These are phyloP conservation scores for Sminthurides aquaticus DNA, from an alignment of 2,888 invertebrate genomes.

Conservation along the genomic window DNA sequence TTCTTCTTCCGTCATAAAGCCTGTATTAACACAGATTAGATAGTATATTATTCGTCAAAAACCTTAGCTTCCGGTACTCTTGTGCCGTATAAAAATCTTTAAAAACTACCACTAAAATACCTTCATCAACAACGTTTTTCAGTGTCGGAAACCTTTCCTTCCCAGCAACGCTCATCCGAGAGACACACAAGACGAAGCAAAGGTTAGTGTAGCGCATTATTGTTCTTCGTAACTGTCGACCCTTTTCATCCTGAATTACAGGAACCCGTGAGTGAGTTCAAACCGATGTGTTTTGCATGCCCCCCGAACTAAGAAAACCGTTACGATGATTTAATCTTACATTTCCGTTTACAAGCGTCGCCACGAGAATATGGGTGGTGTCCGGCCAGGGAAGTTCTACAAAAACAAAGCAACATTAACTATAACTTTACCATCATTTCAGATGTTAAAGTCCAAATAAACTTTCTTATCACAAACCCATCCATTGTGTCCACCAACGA, in stretches of 20 bases:
- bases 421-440: not conserved
- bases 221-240: slow-evolving; percentile 11
- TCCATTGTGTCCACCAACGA: slow-evolving; percentile 16
- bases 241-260: slow-evolving; percentile 40
- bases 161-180: not conserved
- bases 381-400: slow-evolving; percentile 25
- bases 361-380: not conserved
- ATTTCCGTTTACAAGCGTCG: slow-evolving; percentile 5
- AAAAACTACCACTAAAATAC: not conserved
- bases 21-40: slow-evolving; percentile 25
- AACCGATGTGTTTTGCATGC: not conserved
- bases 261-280: not conserved
- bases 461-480: slow-evolving; percentile 1
- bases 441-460: not conserved
- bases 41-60: not conserved
- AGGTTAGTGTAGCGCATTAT: slow-evolving; percentile 14
- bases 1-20: slow-evolving; percentile 46
- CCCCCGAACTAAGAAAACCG: not conserved
- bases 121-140: slow-evolving; percentile 10
- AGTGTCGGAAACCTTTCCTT: slow-evolving; percentile 11
- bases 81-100: not conserved
- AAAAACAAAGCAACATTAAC: not conserved
- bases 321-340: slow-evolving; percentile 3
- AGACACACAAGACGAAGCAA: slow-evolving; percentile 7
- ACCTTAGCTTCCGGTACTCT: no score